Evolutionary conservation across 2,113 vertebrate species (phyloP).

Genomic region (Tor tambroides): DNA sequence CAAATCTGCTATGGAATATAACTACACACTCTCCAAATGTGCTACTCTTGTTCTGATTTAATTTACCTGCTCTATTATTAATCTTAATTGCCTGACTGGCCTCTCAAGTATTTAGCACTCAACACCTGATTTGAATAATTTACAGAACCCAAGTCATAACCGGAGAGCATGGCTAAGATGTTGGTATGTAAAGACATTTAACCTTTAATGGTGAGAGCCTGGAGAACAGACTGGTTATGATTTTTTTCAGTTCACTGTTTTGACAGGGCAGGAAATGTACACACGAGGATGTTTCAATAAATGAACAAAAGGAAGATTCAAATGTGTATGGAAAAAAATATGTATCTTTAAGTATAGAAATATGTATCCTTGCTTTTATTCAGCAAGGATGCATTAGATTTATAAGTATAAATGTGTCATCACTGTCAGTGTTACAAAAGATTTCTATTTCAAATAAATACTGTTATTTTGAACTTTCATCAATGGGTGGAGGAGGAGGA

Average conservation of each 20-base stretch:
- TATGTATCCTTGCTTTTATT: no score
- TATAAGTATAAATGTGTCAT: no score
- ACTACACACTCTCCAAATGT: background rate
- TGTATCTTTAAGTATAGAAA: no score
- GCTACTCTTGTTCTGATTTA: background rate
- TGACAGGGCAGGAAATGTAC: no score
- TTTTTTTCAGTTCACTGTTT: background rate
- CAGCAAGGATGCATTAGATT: no score
- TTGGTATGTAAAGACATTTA: constrained; percentile 22
- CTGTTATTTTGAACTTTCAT: no score
- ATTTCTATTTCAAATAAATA: no score
- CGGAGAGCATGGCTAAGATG: background rate
- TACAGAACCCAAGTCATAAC: constrained; percentile 12
- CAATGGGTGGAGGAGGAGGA: no score
- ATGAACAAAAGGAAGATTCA: no score
- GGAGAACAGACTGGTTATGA: constrained; percentile 15
- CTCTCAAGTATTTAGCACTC: constrained; percentile 30
- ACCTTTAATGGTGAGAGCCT: background rate
- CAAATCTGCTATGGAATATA: background rate
- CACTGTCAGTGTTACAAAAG: no score
- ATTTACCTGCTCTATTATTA: constrained; percentile 39
- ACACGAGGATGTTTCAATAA: no score
- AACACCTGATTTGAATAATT: constrained; percentile 12
- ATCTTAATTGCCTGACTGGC: constrained; percentile 34
- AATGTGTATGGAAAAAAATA: no score